phyloP scores from a whole-genome alignment of 2,113 vertebrate genomes.

The Urocitellus parryii region DNA sequence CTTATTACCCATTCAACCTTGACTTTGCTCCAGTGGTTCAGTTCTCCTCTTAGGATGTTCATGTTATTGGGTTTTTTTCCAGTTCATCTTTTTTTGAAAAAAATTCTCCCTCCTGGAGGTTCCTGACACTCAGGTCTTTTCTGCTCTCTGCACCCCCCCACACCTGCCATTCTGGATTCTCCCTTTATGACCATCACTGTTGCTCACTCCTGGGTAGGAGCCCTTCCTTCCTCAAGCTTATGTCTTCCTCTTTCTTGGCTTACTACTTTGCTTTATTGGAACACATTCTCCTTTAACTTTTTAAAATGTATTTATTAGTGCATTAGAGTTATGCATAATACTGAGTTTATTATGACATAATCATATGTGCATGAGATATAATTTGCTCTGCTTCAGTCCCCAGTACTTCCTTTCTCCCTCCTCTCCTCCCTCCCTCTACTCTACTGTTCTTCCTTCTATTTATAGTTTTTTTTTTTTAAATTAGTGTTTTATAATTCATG shows the following conservation, averaged over 20 bases:
- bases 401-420: too few species aligned
- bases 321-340: too few species aligned
- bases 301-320: too few species aligned
- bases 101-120: not conserved
- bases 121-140: not conserved
- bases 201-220: not conserved
- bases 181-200: not conserved
- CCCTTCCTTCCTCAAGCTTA: not conserved
- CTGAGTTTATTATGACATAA: too few species aligned
- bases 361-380: too few species aligned
- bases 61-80: not conserved
- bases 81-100: not conserved
- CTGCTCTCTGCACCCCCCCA: not conserved
- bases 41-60: not conserved
- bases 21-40: not conserved
- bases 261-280: not conserved
- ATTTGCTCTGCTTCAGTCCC: too few species aligned
- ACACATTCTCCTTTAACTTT: not conserved
- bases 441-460: too few species aligned
- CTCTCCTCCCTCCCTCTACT: too few species aligned
- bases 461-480: too few species aligned
- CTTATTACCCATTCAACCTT: too few species aligned
- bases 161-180: not conserved
- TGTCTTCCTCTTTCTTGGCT: not conserved
- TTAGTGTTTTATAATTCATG: too few species aligned